Base-by-base conservation (phyloP, 2,888 invertebrate species). In the Micoletzkya japonica region DNA sequence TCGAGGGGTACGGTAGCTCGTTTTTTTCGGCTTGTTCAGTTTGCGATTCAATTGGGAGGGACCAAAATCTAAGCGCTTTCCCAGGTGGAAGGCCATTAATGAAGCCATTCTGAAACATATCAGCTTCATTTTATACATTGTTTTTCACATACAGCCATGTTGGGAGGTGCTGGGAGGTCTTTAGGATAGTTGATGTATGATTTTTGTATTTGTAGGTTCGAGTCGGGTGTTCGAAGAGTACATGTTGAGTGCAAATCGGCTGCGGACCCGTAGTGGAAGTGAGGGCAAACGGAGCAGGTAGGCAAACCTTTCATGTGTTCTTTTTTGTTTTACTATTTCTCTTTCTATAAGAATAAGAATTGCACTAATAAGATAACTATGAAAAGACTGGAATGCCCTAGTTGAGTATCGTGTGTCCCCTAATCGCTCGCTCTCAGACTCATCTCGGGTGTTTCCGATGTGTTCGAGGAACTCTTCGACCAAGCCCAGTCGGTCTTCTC, bases 381-480 rank as follows among this genome's bases (percentile, higher is more conserved):
- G n/a, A n/a, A n/a, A n/a, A n/a, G n/a, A n/a, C n/a, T n/a, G n/a
- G n/a, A n/a, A n/a, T n/a, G n/a, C n/a, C n/a, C n/a, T n/a, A n/a
- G n/a, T n/a, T n/a, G n/a, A n/a, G n/a, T n/a, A n/a, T n/a, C n/a
- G n/a, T n/a, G n/a, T n/a, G n/a, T n/a, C n/a, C n/a, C 66, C n/a
- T 28, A n/a, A n/a, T n/a, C 14, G 26, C n/a, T n/a, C n/a, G n/a
- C 49, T 39, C 54, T 44, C 63, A 73, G 70, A 24, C 39, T 72
- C 32, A 61, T 61, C 61, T 61, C 61, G 26, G 61, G 61, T 17
- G 73, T 77, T 1, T 77, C 76, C 1, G 76, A 76, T 37, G 70
- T 77, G 61, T 74, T 76, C 58, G 77, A 78, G n/a, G 78, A 77
- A 24, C 56, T 77, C 14, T 75, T 77, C 69, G 66, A 64, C 28